Conservation (phyloP, 2,113 vertebrate species). For the Corythornis vintsioides region DNA sequence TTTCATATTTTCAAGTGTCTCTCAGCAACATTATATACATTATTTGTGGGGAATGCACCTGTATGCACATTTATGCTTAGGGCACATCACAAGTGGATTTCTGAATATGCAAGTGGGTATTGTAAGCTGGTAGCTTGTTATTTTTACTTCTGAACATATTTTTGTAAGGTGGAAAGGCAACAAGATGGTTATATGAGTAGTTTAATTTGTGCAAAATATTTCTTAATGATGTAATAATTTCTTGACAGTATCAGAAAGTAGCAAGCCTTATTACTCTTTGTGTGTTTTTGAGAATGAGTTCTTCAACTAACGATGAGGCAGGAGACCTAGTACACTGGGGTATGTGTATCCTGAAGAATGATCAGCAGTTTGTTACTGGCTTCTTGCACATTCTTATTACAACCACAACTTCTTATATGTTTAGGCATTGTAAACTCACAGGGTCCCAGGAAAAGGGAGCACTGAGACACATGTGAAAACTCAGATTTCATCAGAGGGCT, state of each 20-base stretch:
- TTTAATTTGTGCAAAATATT: background rate
- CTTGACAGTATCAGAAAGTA: background rate
- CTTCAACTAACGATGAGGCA: fast-evolving
- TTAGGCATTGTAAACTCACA: background rate
- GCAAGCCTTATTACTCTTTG: background rate
- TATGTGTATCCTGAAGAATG: background rate
- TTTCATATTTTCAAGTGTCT: background rate
- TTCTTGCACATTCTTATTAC: background rate
- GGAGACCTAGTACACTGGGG: background rate
- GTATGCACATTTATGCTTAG: background rate
- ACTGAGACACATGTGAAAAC: background rate
- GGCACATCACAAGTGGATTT: background rate
- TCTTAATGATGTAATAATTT: background rate
- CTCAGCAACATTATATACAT: background rate
- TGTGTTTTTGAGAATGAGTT: background rate
- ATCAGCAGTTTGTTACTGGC: background rate
- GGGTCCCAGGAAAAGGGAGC: background rate
- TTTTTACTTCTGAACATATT: background rate
- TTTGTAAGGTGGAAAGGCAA: background rate
- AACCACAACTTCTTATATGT: background rate
- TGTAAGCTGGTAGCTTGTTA: background rate
- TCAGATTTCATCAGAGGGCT: background rate
- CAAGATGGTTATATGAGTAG: background rate
- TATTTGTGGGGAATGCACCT: background rate
- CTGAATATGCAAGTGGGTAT: background rate